Evolutionary conservation across 1,140 invertebrate species (phyloP).

Genomic region (Conus betulinus): DNA sequence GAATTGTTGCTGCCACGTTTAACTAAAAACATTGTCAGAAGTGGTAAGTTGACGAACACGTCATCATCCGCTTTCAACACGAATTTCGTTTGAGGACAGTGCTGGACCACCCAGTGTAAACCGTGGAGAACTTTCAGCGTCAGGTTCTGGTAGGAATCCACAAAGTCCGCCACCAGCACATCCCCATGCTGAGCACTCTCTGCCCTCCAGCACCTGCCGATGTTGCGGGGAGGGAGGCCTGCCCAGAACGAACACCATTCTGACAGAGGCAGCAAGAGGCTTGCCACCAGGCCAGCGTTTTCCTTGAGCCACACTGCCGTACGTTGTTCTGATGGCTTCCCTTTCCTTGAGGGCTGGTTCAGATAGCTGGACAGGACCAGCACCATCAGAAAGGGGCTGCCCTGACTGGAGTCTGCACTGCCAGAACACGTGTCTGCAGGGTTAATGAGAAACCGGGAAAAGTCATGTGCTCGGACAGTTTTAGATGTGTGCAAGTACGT

Average conservation of each 20-base stretch:
- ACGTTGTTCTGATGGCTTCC: constrained; percentile 45
- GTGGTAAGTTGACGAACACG: constrained; percentile 76
- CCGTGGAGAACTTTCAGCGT: constrained; percentile 91
- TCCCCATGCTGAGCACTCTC: constrained; percentile 79
- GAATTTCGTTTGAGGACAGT: constrained; percentile 71
- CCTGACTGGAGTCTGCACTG: not conserved
- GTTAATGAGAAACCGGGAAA: not conserved
- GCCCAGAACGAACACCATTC: constrained; percentile 59
- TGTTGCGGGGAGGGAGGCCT: constrained; percentile 28
- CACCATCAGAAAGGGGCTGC: not conserved
- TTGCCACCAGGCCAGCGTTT: constrained; percentile 37
- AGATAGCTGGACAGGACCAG: constrained; percentile 30
- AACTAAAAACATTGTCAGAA: constrained; percentile 51
- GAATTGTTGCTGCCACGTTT: constrained; percentile 34
- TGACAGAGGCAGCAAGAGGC: constrained; percentile 17
- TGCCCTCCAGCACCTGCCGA: constrained; percentile 78
- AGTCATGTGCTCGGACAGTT: not conserved
- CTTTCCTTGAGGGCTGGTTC: not conserved
- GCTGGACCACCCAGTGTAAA: constrained; percentile 43
- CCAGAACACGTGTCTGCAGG: not conserved
- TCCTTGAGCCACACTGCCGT: constrained; percentile 42
- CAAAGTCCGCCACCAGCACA: constrained; percentile 87
- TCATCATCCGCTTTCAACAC: constrained; percentile 79
- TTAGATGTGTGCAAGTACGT: not conserved
- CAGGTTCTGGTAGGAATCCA: constrained; percentile 88